Evolutionary conservation across 2,797 vertebrate species (phyloP).

Genomic region (Sphenodon punctatus): DNA sequence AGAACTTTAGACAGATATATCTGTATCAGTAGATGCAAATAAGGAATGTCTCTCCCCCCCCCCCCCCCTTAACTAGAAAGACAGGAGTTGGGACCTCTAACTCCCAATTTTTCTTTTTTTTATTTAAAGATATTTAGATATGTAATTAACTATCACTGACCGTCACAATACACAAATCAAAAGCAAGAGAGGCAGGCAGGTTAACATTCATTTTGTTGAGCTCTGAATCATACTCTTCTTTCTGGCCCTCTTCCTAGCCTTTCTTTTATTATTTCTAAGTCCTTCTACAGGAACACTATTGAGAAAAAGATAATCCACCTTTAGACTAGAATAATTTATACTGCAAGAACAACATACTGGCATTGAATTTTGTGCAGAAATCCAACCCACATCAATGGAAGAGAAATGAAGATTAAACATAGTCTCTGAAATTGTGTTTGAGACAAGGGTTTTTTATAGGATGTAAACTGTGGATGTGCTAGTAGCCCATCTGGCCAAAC

Average conservation of each 20-base stretch:
- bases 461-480: not conserved
- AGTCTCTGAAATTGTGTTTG: not conserved
- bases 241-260: slow-evolving; percentile 4
- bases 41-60: slow-evolving; percentile 11
- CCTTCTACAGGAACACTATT: not conserved
- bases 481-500: not conserved
- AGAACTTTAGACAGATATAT: too few species aligned
- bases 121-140: not conserved
- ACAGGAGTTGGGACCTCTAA: not conserved
- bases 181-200: not conserved
- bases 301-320: not conserved
- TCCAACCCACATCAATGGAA: slow-evolving; percentile 17
- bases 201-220: not conserved
- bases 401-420: not conserved
- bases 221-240: not conserved
- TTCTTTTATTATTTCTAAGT: not conserved
- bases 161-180: not conserved
- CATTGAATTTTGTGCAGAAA: slow-evolving; percentile 37
- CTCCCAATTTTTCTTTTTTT: not conserved
- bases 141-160: not conserved
- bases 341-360: not conserved
- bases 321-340: slow-evolving; percentile 12
- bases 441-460: slow-evolving; percentile 28
- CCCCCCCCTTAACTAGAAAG: not conserved
- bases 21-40: too few species aligned